A percentile compares a stretch with the other conserved stretches of the same genome.
Conservation (phyloP, 2,797 vertebrate species). For the Alca torda region DNA sequence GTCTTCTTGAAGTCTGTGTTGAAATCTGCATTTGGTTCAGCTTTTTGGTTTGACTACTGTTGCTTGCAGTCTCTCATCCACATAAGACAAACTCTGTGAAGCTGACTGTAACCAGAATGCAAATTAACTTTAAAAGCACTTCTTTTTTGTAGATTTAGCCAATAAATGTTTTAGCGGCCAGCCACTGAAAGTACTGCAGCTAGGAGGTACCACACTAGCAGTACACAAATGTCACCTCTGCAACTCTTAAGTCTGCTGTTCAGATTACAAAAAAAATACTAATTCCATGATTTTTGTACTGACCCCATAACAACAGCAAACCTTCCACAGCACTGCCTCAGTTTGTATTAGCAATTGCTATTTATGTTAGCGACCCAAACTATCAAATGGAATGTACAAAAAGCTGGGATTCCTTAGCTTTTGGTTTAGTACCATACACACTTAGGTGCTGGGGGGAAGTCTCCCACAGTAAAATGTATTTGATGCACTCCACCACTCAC, state of each 20-base stretch:
- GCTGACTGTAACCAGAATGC: background rate
- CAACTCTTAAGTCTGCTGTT: background rate
- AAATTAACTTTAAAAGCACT: background rate
- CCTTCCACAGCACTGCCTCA: background rate
- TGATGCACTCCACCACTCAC: background rate
- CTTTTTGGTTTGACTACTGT: background rate
- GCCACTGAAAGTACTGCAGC: background rate
- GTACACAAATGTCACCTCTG: background rate
- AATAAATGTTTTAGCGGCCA: background rate
- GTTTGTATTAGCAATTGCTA: background rate
- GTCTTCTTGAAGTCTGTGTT: background rate
- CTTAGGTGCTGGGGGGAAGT: background rate
- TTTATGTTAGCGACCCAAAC: background rate
- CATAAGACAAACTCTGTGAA: background rate
- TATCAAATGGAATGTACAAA: background rate
- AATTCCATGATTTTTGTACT: background rate
- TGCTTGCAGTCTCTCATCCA: background rate
- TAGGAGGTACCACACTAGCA: background rate
- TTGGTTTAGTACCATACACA: background rate
- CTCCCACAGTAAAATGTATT: background rate
- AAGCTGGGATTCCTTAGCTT: background rate
- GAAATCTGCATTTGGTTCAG: background rate
- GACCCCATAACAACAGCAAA: background rate
- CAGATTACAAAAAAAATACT: background rate
- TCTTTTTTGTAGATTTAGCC: background rate